A percentile compares a stretch with the other conserved stretches of the same genome.
phyloP scores from a whole-genome alignment of 23 tunicate genomes.

The Trididemnum nubilum region DNA sequence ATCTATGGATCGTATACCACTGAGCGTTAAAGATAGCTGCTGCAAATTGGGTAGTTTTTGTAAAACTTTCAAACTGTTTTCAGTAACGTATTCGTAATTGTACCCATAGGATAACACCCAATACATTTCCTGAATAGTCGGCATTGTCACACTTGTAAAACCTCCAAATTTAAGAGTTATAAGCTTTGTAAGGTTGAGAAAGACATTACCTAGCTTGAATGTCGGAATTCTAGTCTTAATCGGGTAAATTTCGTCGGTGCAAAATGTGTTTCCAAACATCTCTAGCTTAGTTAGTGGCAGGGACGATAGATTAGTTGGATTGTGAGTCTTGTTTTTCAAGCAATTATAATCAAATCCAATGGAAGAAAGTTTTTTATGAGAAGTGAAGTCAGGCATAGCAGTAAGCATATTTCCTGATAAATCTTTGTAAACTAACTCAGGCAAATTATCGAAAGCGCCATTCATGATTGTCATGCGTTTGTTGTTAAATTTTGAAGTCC shows the following conservation, averaged over 20 bases:
- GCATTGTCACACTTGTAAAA: neutral
- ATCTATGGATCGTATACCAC: neutral
- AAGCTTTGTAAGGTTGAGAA: neutral
- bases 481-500: neutral
- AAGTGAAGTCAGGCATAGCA: neutral
- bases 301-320: neutral
- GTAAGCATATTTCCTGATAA: neutral
- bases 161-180: neutral
- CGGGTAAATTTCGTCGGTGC: neutral
- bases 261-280: neutral
- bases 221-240: neutral
- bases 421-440: neutral
- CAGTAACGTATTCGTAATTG: neutral
- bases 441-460: neutral
- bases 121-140: neutral
- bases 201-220: neutral
- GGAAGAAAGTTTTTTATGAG: neutral
- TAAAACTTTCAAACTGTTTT: neutral
- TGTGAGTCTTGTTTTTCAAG: neutral
- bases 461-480: neutral
- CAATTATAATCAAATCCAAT: neutral
- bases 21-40: neutral
- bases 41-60: neutral
- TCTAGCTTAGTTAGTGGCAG: neutral
- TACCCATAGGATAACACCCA: neutral